A percentile compares a stretch with the other conserved stretches of the same genome.
Conservation (phyloP, 2,113 vertebrate genomes). For the Taxidea taxus region DNA sequence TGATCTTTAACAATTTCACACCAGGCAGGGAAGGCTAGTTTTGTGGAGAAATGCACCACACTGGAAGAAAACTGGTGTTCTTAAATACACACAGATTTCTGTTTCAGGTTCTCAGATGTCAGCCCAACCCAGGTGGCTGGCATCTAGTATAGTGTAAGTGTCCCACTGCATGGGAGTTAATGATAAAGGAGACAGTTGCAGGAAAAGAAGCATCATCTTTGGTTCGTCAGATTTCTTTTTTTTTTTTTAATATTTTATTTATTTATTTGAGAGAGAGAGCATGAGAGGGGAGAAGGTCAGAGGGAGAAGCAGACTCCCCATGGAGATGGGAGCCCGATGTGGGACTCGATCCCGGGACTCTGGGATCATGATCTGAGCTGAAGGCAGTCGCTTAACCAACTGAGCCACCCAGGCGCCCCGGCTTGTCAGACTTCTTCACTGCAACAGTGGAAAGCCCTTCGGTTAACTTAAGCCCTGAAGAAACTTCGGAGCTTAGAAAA, state of each 20-base stretch:
- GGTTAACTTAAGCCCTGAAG: constrained; percentile 1
- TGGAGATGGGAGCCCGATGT: too few relatives aligned
- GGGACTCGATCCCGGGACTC: too few relatives aligned
- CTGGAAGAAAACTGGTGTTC: background rate
- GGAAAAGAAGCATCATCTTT: background rate
- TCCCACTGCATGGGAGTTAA: background rate
- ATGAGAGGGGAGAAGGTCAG: too few relatives aligned
- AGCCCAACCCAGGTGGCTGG: background rate
- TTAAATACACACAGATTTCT: background rate
- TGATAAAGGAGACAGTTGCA: background rate
- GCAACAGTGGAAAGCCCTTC: background rate
- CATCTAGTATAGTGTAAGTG: background rate
- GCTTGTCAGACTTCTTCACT: background rate
- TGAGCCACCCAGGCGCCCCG: too few relatives aligned
- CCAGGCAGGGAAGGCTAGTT: background rate
- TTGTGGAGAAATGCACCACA: background rate
- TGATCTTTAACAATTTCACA: background rate
- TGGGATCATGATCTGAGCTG: too few relatives aligned
- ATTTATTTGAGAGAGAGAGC: too few relatives aligned
- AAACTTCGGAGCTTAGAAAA: background rate
- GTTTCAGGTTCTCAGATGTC: background rate
- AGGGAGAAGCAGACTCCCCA: too few relatives aligned
- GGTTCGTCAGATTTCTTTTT: background rate
- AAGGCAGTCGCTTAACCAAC: too few relatives aligned
- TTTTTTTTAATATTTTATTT: too few relatives aligned